Evolutionary conservation across 1,140 invertebrate genomes (phyloP), one percentile per base, ranked within the genome.

Genomic region (Drosophila lacteicornis): DNA sequence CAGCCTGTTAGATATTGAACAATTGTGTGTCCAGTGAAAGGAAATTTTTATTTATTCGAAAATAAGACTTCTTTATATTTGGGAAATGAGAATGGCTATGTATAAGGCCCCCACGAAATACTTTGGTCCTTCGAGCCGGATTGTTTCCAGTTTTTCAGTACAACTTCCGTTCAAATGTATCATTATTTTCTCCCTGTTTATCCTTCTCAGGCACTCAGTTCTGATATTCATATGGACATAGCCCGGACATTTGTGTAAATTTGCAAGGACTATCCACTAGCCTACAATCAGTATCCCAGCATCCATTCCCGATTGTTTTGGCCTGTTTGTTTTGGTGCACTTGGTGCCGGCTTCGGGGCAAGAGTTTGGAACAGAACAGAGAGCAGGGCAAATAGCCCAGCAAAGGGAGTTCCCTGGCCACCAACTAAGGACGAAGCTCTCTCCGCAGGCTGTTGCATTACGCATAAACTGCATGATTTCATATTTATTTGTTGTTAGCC

Each of bases 381-480:
- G 58, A 25, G 38, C 60, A 27, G 42, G 15, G 27, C 43, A 57
- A 76, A 87, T 73, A 87, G 60, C 63, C 60, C 43, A 12, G 33
- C 40, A 59, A 56, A 25, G 76, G 45, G 60, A 59, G 55, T 53
- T 30, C 25, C n/a, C 46, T 50, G 40, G 42, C n/a, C 47, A 15
- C 33, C 56, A 45, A 55, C 33, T 55, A 12, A 46, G 25, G 22
- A 36, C 51, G 12, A 40, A 13, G 45, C 66, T 27, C 57, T 56
- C 65, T 51, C 56, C 55, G 76, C 45, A 61, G 69, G 61, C 62
- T 75, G 61, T 87, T 65, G 83, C 75, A 71, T 79, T 82, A 71
- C 66, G 75, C 83, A 87, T 87, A 82, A 77, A 86, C 67, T 83
- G 75, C 76, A 86, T 83, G 77, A 80, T 80, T 83, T 86, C 60